Conservation (phyloP, 2,797 vertebrate genomes). For the Cynopterus sphinx region DNA sequence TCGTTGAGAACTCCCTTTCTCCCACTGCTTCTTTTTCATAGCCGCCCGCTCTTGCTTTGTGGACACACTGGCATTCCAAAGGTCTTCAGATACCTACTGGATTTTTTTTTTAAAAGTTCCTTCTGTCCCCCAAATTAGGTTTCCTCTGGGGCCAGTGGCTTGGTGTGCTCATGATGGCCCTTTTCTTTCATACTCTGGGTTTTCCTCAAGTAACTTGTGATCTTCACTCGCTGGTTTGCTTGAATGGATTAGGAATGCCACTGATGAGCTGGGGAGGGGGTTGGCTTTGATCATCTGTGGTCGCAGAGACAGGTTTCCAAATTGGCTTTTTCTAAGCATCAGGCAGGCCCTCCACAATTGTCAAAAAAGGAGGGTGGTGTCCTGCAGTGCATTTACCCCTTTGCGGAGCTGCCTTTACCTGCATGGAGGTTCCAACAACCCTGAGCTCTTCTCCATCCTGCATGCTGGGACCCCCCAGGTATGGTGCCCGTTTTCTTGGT, state of each 20-base stretch:
- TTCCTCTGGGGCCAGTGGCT: neutral
- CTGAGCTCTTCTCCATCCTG: rapidly evolving
- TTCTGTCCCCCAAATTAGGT: neutral
- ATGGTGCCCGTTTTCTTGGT: neutral
- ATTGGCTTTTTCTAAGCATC: neutral
- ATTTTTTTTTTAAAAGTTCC: neutral
- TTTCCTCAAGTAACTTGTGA: neutral
- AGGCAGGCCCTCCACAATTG: neutral
- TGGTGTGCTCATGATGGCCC: no score
- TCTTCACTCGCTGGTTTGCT: neutral
- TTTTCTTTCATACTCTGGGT: neutral
- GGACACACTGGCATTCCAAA: neutral
- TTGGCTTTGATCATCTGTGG: neutral
- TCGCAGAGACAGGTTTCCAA: neutral
- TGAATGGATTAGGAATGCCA: neutral
- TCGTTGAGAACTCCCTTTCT: neutral
- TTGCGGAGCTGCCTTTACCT: neutral
- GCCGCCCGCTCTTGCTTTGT: neutral
- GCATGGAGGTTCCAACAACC: neutral
- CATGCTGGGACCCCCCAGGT: neutral
- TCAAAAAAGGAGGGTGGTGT: neutral
- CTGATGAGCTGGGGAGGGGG: neutral
- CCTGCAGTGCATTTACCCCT: neutral
- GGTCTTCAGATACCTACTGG: neutral
- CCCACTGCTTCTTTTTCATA: neutral